phyloP scores from a whole-genome alignment of 2,113 vertebrate genomes.

The Passer domesticus region DNA sequence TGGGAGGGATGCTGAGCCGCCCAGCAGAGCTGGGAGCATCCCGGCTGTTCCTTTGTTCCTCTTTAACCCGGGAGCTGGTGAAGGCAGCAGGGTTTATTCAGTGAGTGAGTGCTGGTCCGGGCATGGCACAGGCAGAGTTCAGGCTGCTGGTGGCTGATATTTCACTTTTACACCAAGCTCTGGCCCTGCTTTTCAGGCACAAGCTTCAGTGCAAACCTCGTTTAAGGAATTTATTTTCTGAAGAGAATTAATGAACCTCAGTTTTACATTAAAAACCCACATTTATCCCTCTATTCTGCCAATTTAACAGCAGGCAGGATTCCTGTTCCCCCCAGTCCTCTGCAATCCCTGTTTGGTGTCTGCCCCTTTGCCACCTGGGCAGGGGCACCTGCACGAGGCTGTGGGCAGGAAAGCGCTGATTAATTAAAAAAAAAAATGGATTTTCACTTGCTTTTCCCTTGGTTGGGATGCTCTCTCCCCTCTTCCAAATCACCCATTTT shows the following conservation, averaged over 20 bases:
- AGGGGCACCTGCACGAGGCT: neutral
- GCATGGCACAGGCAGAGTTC: neutral
- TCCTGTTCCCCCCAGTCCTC: neutral
- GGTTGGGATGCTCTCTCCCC: neutral
- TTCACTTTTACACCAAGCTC: neutral
- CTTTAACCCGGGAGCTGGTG: neutral
- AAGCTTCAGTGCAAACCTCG: neutral
- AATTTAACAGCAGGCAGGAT: rapidly evolving
- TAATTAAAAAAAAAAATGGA: neutral
- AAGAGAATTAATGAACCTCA: neutral
- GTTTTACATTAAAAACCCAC: rapidly evolving
- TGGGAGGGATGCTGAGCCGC: neutral
- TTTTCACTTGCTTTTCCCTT: neutral
- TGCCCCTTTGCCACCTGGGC: neutral
- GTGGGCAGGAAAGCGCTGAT: neutral
- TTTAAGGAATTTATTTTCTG: neutral
- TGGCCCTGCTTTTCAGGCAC: neutral
- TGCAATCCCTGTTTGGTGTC: neutral
- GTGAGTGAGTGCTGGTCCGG: neutral
- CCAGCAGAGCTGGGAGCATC: neutral
- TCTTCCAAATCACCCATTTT: neutral
- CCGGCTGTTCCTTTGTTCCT: neutral
- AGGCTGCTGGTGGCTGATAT: neutral
- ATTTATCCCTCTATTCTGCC: neutral
- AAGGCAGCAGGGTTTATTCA: neutral